Evolutionary conservation across 2,888 invertebrate species (phyloP), one percentile per base, ranked within the genome.

Genomic region (Drosophila cognata): DNA sequence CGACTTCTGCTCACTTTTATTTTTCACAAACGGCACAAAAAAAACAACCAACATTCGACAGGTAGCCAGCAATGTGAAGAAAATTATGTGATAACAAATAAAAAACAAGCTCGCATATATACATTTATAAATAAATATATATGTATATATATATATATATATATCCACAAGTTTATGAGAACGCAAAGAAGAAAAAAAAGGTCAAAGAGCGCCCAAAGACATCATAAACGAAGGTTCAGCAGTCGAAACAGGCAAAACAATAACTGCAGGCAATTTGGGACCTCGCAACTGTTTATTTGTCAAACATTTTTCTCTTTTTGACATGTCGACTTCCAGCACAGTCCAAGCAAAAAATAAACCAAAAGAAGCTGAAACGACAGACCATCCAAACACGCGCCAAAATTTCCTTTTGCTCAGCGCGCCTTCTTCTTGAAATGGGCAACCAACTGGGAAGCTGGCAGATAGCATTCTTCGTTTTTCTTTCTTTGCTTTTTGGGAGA

Each of bases 271-370:
- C 87, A 77, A 89, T 88, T 88, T 90, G 82, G 74, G 65, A 62
- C 57, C 77, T 89, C 67, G 85, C 80, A 90, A 88, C 90, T 90
- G 90, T 88, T 88, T 88, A 88, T 88, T 88, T 88, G 87, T 88
- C 90, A 88, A 90, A 77, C 72, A 90, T 87, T 86, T 90, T 72
- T 88, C 79, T 87, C 86, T 79, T 88, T 79, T 86, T 86, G 89
- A 88, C 88, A 88, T 90, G 87, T 90, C 84, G 89, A 84, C 89
- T 90, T 89, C 74, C 82, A 84, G 79, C 55, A 72, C 16, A 35
- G 29, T 66, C 48, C 55, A 31, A 61, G 36, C 43, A 43, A 43
- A 43, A 41, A 43, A 43, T 21, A 5, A 21, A 25, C 46, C 41
- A 33, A 43, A 16, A n/a, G 11, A 11, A 10, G 56, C 4, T 35